phyloP scores from a whole-genome alignment of 1,140 invertebrate species.

The Cydia strobilella region DNA sequence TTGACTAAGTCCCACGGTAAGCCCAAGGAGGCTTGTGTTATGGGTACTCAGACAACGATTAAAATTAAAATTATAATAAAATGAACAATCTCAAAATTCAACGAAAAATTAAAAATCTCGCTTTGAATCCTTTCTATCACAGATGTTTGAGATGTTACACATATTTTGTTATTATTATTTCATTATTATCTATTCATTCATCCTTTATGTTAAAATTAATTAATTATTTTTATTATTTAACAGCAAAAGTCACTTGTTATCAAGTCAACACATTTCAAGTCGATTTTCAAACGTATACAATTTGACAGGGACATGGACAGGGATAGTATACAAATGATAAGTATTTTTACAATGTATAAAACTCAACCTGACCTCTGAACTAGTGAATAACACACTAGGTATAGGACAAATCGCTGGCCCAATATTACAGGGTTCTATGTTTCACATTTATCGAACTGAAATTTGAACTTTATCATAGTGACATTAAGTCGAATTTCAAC shows the following conservation, averaged over 20 bases:
- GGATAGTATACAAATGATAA: neutral
- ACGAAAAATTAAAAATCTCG: conserved; percentile 18
- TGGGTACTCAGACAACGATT: no score
- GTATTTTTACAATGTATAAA: neutral
- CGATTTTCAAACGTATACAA: neutral
- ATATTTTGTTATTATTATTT: conserved; percentile 23
- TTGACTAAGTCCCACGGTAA: no score
- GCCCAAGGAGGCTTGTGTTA: no score
- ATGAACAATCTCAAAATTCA: conserved; percentile 19
- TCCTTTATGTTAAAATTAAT: conserved; percentile 4
- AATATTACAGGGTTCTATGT: no score
- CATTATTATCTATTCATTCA: conserved; percentile 35
- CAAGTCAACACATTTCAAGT: neutral
- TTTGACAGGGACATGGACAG: neutral
- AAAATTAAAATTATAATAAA: conserved; percentile 13
- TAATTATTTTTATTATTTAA: neutral
- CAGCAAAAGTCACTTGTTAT: neutral
- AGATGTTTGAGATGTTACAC: conserved; percentile 49
- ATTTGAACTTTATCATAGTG: no score
- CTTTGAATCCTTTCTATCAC: conserved; percentile 44
- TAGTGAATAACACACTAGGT: no score
- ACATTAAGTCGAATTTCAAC: no score
- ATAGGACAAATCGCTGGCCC: no score
- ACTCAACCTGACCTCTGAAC: no score
- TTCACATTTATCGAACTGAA: no score